Evolutionary conservation across 2,113 vertebrate species (phyloP).

Genomic region (Anolis sagrei): DNA sequence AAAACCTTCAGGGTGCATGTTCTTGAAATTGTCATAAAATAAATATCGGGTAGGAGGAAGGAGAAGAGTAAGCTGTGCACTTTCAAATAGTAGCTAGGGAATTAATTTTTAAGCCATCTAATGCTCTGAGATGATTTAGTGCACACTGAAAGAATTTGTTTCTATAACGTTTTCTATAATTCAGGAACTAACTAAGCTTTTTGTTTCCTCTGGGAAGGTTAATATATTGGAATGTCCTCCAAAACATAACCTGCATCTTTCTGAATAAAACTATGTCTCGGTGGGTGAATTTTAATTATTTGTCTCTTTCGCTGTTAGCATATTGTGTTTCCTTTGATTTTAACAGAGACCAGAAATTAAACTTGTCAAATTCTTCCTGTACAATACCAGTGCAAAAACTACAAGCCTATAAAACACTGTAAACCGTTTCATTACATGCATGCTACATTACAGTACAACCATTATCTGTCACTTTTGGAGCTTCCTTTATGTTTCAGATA

Average conservation of each 20-base stretch:
- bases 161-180: constrained; percentile 24
- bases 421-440: background rate
- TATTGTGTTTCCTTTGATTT: constrained; percentile 3
- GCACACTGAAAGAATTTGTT: constrained; percentile 34
- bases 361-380: constrained; percentile 2
- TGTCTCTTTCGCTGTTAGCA: constrained; percentile 4
- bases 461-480: background rate
- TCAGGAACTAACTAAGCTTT: constrained; percentile 27
- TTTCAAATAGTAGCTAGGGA: constrained; percentile 4
- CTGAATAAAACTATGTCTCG: constrained; percentile 10
- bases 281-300: constrained; percentile 19
- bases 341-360: constrained; percentile 20
- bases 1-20: background rate
- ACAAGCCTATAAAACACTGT: background rate
- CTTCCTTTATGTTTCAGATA: background rate
- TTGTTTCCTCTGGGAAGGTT: constrained; percentile 9
- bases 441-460: background rate
- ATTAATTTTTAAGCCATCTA: constrained; percentile 31
- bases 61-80: background rate
- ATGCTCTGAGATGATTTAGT: constrained; percentile 35
- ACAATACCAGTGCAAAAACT: background rate
- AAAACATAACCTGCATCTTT: constrained; percentile 23
- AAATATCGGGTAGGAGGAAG: background rate
- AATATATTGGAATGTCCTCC: constrained; percentile 30
- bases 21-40: background rate